Evolutionary conservation across 2,888 invertebrate genomes (phyloP).

Genomic region (Drosophila mercatorum): DNA sequence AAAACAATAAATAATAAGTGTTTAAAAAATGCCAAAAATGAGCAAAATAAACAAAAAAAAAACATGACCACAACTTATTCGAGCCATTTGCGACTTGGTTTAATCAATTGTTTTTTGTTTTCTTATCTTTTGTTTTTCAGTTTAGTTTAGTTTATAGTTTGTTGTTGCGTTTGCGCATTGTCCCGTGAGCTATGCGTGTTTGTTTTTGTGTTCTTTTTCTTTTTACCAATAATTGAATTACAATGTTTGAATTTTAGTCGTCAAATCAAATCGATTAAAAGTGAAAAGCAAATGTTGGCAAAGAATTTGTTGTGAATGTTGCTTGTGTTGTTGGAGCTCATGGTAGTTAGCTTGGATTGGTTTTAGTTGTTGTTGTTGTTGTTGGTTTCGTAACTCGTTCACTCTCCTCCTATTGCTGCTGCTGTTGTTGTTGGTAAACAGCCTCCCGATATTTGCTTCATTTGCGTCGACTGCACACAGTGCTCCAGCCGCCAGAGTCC

Average conservation of each 20-base stretch:
- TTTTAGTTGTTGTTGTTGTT: constrained; percentile 13
- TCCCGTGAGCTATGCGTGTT: constrained; percentile 17
- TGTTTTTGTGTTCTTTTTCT: constrained; percentile 14
- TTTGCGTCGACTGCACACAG: constrained; percentile 79
- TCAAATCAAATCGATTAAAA: constrained; percentile 20
- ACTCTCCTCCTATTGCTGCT: constrained; percentile 31
- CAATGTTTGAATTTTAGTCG: constrained; percentile 53
- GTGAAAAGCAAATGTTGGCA: constrained; percentile 13
- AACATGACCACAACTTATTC: constrained; percentile 35
- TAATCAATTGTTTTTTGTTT: constrained; percentile 6
- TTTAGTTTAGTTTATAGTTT: constrained; percentile 5
- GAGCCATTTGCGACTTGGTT: constrained; percentile 18
- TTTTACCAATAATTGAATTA: constrained; percentile 44
- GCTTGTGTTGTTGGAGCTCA: constrained; percentile 34
- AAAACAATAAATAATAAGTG: constrained; percentile 39
- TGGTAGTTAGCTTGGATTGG: constrained; percentile 36
- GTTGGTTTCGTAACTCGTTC: constrained; percentile 34
- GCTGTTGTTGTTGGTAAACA: constrained; percentile 46
- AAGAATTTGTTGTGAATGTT: constrained; percentile 6
- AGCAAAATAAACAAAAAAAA: constrained; percentile 26
- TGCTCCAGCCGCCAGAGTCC: constrained; percentile 66
- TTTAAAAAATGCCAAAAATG: constrained; percentile 41
- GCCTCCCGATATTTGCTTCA: constrained; percentile 82
- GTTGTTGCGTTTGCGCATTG: constrained; percentile 18
- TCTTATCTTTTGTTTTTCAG: background rate